Conservation (phyloP, 1,140 invertebrate species). For the Lucilia sericata region DNA sequence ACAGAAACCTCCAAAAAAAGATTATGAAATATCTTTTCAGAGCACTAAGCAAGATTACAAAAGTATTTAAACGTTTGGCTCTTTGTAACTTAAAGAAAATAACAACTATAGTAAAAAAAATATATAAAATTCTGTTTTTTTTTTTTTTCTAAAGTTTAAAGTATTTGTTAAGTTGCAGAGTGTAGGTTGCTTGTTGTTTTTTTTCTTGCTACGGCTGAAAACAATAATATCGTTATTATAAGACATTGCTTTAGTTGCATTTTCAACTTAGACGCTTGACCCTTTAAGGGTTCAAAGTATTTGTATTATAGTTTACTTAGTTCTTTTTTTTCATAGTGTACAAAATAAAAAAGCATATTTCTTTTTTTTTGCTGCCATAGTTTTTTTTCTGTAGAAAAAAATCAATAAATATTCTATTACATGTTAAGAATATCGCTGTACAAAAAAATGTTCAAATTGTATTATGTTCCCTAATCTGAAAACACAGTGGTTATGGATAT, state of each 20-base stretch:
- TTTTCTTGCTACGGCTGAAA: not conserved
- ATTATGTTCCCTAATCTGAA: not conserved
- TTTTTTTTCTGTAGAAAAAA: slow-evolving; percentile 7
- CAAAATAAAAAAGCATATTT: not conserved
- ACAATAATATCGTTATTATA: slow-evolving; percentile 42
- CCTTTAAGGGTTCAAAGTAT: slow-evolving; percentile 39
- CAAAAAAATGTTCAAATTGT: not conserved
- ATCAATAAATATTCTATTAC: slow-evolving; percentile 29
- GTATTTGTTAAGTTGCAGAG: not conserved
- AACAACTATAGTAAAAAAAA: slow-evolving; percentile 7
- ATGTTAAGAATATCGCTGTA: slow-evolving; percentile 20
- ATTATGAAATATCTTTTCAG: slow-evolving; percentile 44
- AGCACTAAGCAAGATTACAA: slow-evolving; percentile 42
- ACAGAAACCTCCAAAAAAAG: slow-evolving; percentile 2
- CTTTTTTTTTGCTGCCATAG: not conserved
- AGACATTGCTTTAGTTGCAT: slow-evolving; percentile 22
- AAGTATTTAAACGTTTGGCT: slow-evolving; percentile 42
- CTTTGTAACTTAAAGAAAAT: slow-evolving; percentile 3
- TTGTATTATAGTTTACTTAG: slow-evolving; percentile 7
- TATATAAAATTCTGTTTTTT: not conserved
- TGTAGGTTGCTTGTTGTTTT: slow-evolving; percentile 13
- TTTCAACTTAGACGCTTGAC: slow-evolving; percentile 34
- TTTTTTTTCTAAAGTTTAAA: not conserved
- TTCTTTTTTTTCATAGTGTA: not conserved
- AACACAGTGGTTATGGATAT: not conserved